Conservation (phyloP, 2,888 invertebrate genomes). For the Norana najaformis region DNA sequence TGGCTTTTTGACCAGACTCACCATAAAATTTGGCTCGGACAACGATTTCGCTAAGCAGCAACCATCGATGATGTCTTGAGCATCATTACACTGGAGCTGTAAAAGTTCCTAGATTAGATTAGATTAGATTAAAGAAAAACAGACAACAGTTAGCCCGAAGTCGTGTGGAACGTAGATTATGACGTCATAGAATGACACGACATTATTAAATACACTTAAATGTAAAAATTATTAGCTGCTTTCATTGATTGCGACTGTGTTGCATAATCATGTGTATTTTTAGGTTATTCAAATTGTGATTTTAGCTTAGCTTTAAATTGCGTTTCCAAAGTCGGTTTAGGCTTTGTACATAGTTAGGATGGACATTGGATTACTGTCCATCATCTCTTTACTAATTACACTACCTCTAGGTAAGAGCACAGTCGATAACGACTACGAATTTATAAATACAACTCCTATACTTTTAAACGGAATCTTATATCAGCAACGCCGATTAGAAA, state of each 20-base stretch:
- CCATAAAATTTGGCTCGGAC: too few relatives aligned
- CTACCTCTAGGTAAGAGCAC: neutral
- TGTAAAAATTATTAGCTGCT: neutral
- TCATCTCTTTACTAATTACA: neutral
- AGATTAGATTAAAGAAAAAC: too few relatives aligned
- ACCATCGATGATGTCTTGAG: too few relatives aligned
- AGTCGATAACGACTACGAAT: too few relatives aligned
- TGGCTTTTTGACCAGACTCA: too few relatives aligned
- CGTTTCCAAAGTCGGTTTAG: neutral
- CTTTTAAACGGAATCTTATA: too few relatives aligned
- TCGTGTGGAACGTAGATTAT: neutral
- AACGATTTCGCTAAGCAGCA: too few relatives aligned
- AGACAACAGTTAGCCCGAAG: neutral
- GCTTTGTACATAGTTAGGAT: neutral
- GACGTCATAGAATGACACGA: slow-evolving; percentile 13
- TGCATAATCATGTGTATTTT: neutral
- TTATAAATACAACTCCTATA: too few relatives aligned
- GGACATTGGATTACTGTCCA: neutral
- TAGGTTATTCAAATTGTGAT: neutral
- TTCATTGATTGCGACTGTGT: neutral
- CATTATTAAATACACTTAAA: neutral
- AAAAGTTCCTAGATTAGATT: too few relatives aligned
- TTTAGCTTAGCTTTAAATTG: neutral
- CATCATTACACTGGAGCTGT: too few relatives aligned
- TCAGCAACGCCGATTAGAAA: too few relatives aligned